These are phyloP conservation scores for Ailurus styani DNA, from an alignment of 2,113 vertebrate genomes.

Conservation along the genomic window DNA sequence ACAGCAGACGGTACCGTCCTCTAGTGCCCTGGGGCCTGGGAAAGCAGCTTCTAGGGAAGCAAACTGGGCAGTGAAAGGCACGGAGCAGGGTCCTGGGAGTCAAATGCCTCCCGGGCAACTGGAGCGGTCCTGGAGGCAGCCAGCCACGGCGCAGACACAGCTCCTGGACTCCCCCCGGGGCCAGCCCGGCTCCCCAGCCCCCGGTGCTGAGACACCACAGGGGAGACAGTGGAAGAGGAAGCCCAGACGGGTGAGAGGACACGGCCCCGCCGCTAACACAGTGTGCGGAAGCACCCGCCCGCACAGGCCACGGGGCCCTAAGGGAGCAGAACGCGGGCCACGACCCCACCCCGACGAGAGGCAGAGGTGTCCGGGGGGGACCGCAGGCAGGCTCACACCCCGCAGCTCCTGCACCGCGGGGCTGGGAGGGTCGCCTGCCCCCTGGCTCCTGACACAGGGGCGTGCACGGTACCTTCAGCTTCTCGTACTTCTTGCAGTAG, in stretches of 20 bases:
- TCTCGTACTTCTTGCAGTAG: slow-evolving; percentile 96
- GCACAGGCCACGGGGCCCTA: fast-evolving
- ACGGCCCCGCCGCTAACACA: fast-evolving
- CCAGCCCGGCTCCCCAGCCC: fast-evolving
- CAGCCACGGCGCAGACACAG: fast-evolving
- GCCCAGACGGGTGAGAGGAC: neutral
- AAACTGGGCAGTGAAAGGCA: fast-evolving
- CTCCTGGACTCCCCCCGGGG: neutral
- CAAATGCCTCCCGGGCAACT: fast-evolving
- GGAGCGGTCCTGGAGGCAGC: neutral
- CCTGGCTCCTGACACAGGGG: neutral
- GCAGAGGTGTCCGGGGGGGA: fast-evolving
- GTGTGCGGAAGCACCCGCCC: fast-evolving
- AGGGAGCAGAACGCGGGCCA: fast-evolving
- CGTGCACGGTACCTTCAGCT: slow-evolving; percentile 88
- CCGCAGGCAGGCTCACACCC: fast-evolving
- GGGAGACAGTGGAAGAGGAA: fast-evolving
- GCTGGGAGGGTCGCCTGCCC: neutral
- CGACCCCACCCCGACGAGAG: too few relatives aligned
- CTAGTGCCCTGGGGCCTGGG: fast-evolving
- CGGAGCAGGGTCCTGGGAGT: fast-evolving
- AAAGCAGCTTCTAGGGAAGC: neutral
- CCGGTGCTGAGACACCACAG: too few relatives aligned
- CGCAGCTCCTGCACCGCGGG: neutral
- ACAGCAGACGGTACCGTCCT: too few relatives aligned